Evolutionary conservation across 2,888 invertebrate genomes (phyloP).

Genomic region (Chymomyza amoena): DNA sequence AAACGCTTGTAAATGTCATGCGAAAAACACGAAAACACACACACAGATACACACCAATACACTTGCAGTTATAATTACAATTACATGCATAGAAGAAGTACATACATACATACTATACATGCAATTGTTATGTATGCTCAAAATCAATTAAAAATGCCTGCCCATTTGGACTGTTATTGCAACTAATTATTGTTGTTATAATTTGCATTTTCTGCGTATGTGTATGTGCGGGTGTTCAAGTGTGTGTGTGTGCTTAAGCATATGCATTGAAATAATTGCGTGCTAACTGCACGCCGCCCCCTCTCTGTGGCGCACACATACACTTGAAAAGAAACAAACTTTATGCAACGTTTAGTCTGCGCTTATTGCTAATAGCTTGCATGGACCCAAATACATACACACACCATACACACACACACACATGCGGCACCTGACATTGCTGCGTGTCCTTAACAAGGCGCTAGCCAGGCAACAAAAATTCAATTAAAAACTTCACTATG

Average conservation of each 20-base stretch:
- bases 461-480: constrained; percentile 2
- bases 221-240: background rate
- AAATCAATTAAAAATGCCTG: constrained; percentile 5
- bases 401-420: background rate
- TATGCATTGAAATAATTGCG: constrained; percentile 10
- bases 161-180: constrained; percentile 4
- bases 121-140: constrained; percentile 5
- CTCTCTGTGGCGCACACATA: background rate
- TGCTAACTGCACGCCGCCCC: background rate
- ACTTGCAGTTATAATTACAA: too few relatives aligned
- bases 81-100: too few relatives aligned
- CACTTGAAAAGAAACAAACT: background rate
- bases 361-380: background rate
- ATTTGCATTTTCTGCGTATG: background rate
- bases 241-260: constrained; percentile 9
- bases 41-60: background rate
- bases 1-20: background rate
- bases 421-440: constrained; percentile 5
- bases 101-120: too few relatives aligned
- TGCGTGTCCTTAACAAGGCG: constrained; percentile 1
- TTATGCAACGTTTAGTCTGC: background rate
- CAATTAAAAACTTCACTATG: constrained; percentile 3
- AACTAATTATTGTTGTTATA: constrained; percentile 7
- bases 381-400: background rate
- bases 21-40: background rate